phyloP scores from a whole-genome alignment of 1,140 invertebrate species.

The Geopemphigus sp. region DNA sequence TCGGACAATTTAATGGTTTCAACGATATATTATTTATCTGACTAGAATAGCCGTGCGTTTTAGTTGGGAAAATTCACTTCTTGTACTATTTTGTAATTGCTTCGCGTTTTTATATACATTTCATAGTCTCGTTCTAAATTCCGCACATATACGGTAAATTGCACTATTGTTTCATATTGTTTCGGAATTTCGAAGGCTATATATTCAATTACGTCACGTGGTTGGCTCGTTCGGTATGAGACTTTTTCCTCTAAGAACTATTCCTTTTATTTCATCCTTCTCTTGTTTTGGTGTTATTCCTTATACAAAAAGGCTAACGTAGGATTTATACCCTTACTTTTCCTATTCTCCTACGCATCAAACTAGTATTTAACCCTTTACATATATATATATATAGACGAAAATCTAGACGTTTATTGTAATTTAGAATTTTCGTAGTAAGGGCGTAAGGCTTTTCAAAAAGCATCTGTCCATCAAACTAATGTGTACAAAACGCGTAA shows the following conservation, averaged over 20 bases:
- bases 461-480: conserved; percentile 22
- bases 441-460: not conserved
- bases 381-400: not conserved
- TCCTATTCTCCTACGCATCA: not conserved
- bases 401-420: not conserved
- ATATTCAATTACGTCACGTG: not conserved
- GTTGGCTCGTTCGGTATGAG: not conserved
- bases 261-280: not conserved
- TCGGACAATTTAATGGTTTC: not conserved
- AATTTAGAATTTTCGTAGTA: not conserved
- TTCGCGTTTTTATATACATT: not conserved
- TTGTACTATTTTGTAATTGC: not conserved
- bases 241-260: not conserved
- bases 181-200: not conserved
- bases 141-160: conserved; percentile 11
- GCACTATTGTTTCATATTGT: conserved; percentile 9
- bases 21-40: not conserved
- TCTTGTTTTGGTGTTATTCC: not conserved
- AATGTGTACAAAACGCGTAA: not conserved
- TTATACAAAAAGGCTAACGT: not conserved
- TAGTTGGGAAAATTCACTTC: not conserved
- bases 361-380: not conserved
- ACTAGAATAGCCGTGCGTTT: not conserved
- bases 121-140: conserved; percentile 24
- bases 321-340: not conserved